A percentile compares a stretch with the other conserved stretches of the same genome.
phyloP scores from a whole-genome alignment of 2,888 invertebrate genomes.

The Erannis defoliaria region DNA sequence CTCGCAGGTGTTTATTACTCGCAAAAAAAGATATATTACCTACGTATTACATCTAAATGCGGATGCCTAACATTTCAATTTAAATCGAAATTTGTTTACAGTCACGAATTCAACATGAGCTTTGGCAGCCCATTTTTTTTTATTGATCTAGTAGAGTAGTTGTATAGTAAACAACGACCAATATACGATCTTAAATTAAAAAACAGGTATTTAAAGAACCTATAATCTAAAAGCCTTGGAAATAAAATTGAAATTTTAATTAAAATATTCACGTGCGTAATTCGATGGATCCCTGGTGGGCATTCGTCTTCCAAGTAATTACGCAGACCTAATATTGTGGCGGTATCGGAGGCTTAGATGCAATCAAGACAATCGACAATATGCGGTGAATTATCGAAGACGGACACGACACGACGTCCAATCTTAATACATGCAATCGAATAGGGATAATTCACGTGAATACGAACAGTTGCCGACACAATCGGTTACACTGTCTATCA shows the following conservation, averaged over 20 bases:
- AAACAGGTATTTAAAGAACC: too few relatives aligned
- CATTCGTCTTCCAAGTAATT: slow-evolving; percentile 31
- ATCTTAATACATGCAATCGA: slow-evolving; percentile 46
- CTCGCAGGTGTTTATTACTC: slow-evolving; percentile 19
- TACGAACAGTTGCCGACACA: slow-evolving; percentile 48
- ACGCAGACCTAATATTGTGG: slow-evolving; percentile 28
- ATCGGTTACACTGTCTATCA: slow-evolving; percentile 47
- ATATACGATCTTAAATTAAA: too few relatives aligned
- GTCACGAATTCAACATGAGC: slow-evolving; percentile 14
- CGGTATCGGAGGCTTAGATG: slow-evolving; percentile 35
- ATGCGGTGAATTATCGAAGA: slow-evolving; percentile 49
- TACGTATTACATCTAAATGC: neutral
- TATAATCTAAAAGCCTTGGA: too few relatives aligned
- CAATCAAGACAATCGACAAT: slow-evolving; percentile 47
- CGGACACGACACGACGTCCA: slow-evolving; percentile 43
- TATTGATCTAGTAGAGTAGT: too few relatives aligned
- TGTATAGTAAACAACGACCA: too few relatives aligned
- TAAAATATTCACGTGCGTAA: slow-evolving; percentile 18
- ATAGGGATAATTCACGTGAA: slow-evolving; percentile 51
- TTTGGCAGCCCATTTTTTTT: neutral
- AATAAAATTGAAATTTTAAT: slow-evolving; percentile 10
- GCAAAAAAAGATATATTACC: slow-evolving; percentile 10
- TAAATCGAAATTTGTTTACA: slow-evolving; percentile 1
- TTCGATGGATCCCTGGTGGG: slow-evolving; percentile 8
- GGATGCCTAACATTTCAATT: slow-evolving; percentile 8